phyloP scores from a whole-genome alignment of 2,888 invertebrate genomes.

The Parnassius smintheus region DNA sequence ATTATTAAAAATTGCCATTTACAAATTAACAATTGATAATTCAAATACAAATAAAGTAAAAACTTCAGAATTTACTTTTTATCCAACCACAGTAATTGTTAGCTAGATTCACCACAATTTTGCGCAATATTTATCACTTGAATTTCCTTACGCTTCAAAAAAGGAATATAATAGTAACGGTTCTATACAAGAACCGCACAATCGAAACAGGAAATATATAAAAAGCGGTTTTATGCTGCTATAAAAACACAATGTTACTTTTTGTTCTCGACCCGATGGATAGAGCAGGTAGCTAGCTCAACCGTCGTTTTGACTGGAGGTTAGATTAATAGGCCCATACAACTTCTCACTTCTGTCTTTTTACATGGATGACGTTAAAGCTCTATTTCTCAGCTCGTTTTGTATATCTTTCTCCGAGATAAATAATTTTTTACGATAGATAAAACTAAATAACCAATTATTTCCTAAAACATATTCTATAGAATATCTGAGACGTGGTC shows the following conservation, averaged over 20 bases:
- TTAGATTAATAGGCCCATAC: conserved; percentile 6
- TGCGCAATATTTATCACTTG: not conserved
- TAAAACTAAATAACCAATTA: no score
- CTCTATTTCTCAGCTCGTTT: no score
- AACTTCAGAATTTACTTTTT: no score
- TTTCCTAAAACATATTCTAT: no score
- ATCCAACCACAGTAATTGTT: no score
- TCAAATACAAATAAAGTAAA: no score
- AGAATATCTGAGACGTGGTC: no score
- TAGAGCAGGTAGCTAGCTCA: conserved; percentile 11
- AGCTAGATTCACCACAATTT: not conserved
- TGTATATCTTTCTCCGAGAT: no score
- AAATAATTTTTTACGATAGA: no score
- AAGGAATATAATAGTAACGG: conserved; percentile 5
- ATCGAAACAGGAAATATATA: conserved; percentile 14
- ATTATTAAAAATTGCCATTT: no score
- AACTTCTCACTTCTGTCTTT: conserved; percentile 20
- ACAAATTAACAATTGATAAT: no score
- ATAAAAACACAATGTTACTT: conserved; percentile 19
- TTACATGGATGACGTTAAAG: not conserved
- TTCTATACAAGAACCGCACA: conserved; percentile 8
- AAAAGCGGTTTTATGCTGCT: conserved; percentile 21
- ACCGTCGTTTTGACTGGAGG: conserved; percentile 20
- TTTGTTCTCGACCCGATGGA: conserved; percentile 18
- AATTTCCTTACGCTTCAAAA: not conserved